Conservation (phyloP, 2,888 invertebrate genomes). For the Temnothorax ravouxi region DNA sequence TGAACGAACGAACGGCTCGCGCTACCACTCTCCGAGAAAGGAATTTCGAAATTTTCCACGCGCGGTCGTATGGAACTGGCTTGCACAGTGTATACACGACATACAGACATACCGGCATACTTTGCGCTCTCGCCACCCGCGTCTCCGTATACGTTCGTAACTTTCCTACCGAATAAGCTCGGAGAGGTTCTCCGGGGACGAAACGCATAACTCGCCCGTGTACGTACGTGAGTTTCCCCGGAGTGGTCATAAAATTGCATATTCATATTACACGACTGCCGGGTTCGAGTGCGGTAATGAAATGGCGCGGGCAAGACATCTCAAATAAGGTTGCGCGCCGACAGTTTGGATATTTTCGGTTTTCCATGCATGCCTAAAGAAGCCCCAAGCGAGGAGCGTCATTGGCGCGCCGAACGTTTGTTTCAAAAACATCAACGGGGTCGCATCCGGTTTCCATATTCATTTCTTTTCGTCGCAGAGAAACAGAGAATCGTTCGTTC, state of each 20-base stretch:
- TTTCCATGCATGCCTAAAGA: constrained; percentile 38
- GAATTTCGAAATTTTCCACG: constrained; percentile 69
- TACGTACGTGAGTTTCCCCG: constrained; percentile 73
- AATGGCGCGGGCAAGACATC: constrained; percentile 69
- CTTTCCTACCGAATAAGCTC: constrained; percentile 74
- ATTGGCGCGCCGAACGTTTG: background rate
- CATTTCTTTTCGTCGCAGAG: background rate
- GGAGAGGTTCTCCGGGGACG: constrained; percentile 62
- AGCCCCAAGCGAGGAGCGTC: background rate
- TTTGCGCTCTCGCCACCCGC: constrained; percentile 42
- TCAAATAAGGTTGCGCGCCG: constrained; percentile 56
- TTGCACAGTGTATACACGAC: constrained; percentile 43
- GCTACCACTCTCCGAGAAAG: constrained; percentile 49
- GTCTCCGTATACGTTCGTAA: constrained; percentile 54
- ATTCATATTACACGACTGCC: constrained; percentile 76
- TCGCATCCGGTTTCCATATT: background rate
- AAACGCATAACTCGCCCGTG: constrained; percentile 73
- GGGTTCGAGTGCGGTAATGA: constrained; percentile 70
- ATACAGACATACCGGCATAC: constrained; percentile 18
- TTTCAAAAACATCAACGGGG: background rate
- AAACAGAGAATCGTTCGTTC: background rate
- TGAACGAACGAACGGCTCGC: constrained; percentile 8
- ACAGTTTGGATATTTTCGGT: constrained; percentile 39
- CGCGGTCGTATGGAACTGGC: constrained; percentile 58
- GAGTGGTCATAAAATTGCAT: constrained; percentile 78